Evolutionary conservation across 2,113 vertebrate species (phyloP).

Genomic region (Daubentonia madagascariensis): DNA sequence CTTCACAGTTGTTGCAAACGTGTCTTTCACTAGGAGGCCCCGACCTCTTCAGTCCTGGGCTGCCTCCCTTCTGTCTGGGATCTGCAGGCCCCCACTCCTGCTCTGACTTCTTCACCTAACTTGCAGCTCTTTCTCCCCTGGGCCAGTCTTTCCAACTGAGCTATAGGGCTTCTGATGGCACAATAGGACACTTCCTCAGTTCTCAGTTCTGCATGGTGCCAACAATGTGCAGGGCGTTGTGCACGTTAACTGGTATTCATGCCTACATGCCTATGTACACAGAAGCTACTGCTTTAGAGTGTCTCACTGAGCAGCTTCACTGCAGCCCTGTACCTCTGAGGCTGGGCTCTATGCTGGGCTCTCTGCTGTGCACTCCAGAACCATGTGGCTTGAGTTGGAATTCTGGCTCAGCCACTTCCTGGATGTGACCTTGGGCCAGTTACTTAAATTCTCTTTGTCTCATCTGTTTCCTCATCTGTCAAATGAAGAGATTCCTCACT

Average conservation of each 20-base stretch:
- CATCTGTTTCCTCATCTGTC: not conserved
- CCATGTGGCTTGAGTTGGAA: not conserved
- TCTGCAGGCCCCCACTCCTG: rapidly evolving
- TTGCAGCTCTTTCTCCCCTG: not conserved
- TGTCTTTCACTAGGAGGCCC: not conserved
- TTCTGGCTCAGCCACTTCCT: not conserved
- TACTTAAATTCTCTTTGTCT: not conserved
- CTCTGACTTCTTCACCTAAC: not conserved
- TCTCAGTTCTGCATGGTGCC: rapidly evolving
- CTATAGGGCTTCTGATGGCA: not conserved
- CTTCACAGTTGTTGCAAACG: rapidly evolving
- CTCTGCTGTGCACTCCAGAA: too few relatives aligned
- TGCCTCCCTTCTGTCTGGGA: rapidly evolving
- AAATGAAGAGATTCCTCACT: not conserved
- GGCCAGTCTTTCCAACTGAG: not conserved
- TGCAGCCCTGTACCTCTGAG: rapidly evolving
- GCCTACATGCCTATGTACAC: rapidly evolving
- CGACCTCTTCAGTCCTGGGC: too few relatives aligned
- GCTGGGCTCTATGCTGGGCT: rapidly evolving
- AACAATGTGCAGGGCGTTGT: not conserved
- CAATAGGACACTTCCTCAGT: rapidly evolving
- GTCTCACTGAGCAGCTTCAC: rapidly evolving
- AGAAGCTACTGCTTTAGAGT: rapidly evolving
- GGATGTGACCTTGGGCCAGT: not conserved
- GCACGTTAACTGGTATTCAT: rapidly evolving